These are phyloP conservation scores for Seladonia tumulorum DNA, from an alignment of 2,888 invertebrate genomes.

Conservation along the genomic window DNA sequence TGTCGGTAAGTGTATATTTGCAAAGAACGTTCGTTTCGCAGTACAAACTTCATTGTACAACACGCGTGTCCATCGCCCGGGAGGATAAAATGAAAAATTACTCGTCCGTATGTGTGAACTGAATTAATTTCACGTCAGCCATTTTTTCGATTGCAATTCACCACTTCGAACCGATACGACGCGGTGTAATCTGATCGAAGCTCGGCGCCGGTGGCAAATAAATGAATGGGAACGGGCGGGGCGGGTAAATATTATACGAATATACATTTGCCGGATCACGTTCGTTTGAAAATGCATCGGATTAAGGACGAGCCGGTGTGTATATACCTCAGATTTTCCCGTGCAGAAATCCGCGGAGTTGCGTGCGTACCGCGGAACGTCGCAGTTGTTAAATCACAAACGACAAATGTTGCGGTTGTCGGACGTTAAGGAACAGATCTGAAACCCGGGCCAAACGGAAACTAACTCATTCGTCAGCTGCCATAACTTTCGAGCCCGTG, in stretches of 20 bases:
- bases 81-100: too few relatives aligned
- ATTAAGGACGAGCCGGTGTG: not conserved
- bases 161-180: too few relatives aligned
- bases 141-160: too few relatives aligned
- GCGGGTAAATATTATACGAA: not conserved
- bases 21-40: too few relatives aligned
- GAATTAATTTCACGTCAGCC: too few relatives aligned
- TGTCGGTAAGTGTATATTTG: too few relatives aligned
- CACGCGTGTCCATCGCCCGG: too few relatives aligned
- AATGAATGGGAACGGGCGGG: not conserved
- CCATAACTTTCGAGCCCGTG: slow-evolving; percentile 34
- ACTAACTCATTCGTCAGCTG: slow-evolving; percentile 35
- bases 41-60: too few relatives aligned
- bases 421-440: not conserved
- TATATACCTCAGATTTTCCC: not conserved
- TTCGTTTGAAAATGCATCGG: not conserved
- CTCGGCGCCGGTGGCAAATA: not conserved
- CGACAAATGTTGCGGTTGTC: not conserved
- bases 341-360: not conserved
- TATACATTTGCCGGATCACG: not conserved
- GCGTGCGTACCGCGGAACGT: not conserved
- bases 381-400: not conserved
- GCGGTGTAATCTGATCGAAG: too few relatives aligned
- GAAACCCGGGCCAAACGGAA: slow-evolving; percentile 10
- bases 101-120: too few relatives aligned